Base-by-base conservation (phyloP, 2,113 vertebrate genomes). In the Junco hyemalis region DNA sequence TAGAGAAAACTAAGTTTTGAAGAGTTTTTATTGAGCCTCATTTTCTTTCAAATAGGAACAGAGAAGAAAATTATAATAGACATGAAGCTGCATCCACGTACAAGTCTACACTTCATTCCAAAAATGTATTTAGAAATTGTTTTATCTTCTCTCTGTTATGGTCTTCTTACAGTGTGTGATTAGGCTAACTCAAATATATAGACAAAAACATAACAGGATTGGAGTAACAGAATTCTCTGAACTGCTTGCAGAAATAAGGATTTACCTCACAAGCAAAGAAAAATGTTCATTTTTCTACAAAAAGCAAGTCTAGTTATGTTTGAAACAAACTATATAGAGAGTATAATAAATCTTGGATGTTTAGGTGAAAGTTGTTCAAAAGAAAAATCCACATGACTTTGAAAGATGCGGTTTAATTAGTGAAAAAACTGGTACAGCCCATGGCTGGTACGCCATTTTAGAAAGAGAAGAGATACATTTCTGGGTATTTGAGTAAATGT, bases 201-300 rank as follows among this genome's bases (percentile, higher is more conserved):
- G 47, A 83, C 88, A 96, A 95, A 94, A 56, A 83, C 33, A 6
- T 56, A 73, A 90, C 45, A 80, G 86, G 68, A 70, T 33, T 91
- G 86, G 54, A 96, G 88, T 40, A 94, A 81, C 20, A 44, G 56
- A 76, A 61, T 91, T 92, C 79, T 92, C 92, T 94, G 91, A 94
- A 89, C 57, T 93, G 53, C 84, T 78, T 96, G 91, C 73, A 96
- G 96, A 97, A 97, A 93, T 93, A 94, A 95, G 91, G 83, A 96
- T 79, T 96, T 88, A 85, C 72, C 61, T 96, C 71, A 74, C 14
- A 71, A 96, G 64, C 82, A 92, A 94, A 97, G 68, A 47, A 86
- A 94, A 86, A 95, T 66, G 51, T 45, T 81, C 36, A 60, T 60
- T 91, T 92, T 83, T 92, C 93, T 90, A 74, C 42, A 63, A 92